Evolutionary conservation across 2,888 invertebrate species (phyloP), one percentile per base, ranked within the genome.

Genomic region (Lasioglossum oenotherae): DNA sequence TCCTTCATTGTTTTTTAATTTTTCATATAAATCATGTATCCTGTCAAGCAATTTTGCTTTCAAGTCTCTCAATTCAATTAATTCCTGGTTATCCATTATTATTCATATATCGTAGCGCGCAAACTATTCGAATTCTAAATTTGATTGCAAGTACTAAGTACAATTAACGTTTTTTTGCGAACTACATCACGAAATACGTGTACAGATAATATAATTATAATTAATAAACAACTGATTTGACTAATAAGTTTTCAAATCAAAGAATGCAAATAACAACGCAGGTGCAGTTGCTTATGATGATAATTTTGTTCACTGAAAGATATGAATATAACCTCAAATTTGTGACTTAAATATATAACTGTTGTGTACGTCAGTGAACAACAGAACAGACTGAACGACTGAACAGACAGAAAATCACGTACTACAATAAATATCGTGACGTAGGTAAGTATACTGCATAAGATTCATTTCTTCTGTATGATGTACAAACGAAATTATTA

Each of bases 11-110:
- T 81, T 12, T 27, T 77, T 67, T n/a, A 93, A 72, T 77, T 86
- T 72, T 10, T 86, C 76, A 67, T 77, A 60, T 38, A 93, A 84
- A 16, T 57, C 5, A 23, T 46, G 44, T 38, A 80, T 85, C 71
- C 79, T 84, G n/a, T 77, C 23, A 19, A 92, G 1, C 5, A 93
- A 86, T 16, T 83, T 14, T 23, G n/a, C 12, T 78, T 81, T 90
- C 71, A 81, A 44, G 41, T 84, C 12, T n/a, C 60, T 60, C 60
- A 90, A 84, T 60, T 75, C 35, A 31, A 41, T n/a, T 67, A 89
- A 49, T 53, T 90, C 85, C 27, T 79, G 27, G 69, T 85, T 78
- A 10, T 74, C 84, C 90, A 89, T 87, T 75, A 31, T 75, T n/a
- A 74, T 27, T 4, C 6, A 19, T 77, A 75, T 76, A 35, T 2